These are phyloP conservation scores for Lysandra coridon DNA, from an alignment of 2,888 invertebrate genomes.

Conservation along the genomic window DNA sequence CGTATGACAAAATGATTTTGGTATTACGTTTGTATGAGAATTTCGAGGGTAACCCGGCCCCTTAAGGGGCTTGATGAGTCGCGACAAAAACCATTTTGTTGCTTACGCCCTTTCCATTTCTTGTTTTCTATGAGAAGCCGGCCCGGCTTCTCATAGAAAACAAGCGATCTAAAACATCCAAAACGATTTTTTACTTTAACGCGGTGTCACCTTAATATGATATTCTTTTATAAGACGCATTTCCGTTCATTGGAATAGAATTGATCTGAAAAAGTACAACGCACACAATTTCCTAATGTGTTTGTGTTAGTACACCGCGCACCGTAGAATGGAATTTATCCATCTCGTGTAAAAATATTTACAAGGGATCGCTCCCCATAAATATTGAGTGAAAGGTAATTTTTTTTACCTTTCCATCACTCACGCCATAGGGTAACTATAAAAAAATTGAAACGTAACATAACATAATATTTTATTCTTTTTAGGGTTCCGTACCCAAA, in stretches of 20 bases:
- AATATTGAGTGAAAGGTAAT: not conserved
- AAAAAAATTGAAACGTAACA: not conserved
- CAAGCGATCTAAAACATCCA: too few species aligned
- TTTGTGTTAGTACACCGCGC: not conserved
- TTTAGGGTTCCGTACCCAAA: too few species aligned
- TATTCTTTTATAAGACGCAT: not conserved
- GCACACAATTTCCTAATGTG: not conserved
- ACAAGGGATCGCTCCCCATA: conserved; percentile 5
- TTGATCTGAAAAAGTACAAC: not conserved
- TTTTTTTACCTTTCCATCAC: conserved; percentile 1
- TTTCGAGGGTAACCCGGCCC: too few species aligned
- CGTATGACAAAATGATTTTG: too few species aligned
- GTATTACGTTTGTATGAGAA: too few species aligned
- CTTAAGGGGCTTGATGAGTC: too few species aligned
- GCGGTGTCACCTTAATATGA: too few species aligned
- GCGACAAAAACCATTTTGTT: too few species aligned
- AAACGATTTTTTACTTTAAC: too few species aligned
- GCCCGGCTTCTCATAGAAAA: too few species aligned
- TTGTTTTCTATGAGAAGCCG: too few species aligned
- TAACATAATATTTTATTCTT: not conserved
- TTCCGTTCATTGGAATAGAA: not conserved
- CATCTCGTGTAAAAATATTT: conserved; percentile 13
- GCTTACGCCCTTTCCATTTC: too few species aligned
- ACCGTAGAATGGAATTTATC: not conserved
- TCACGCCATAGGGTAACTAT: conserved; percentile 1